phyloP scores from a whole-genome alignment of 2,113 vertebrate species.

The Microcebus tavaratra region DNA sequence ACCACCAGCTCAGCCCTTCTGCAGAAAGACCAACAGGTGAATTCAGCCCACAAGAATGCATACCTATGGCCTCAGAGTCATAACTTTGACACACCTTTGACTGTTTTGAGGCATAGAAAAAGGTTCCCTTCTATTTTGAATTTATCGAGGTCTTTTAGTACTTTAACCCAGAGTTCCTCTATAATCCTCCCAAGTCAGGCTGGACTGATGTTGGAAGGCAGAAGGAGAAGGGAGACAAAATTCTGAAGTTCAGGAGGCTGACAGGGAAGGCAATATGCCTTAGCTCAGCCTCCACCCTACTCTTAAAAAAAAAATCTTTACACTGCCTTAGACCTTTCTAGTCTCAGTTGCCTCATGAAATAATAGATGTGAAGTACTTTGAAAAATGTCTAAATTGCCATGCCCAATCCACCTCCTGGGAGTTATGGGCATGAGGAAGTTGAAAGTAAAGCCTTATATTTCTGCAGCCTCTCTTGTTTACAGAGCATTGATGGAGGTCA shows the following conservation, averaged over 20 bases:
- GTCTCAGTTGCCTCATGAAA: background rate
- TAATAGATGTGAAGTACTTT: background rate
- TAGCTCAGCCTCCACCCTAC: background rate
- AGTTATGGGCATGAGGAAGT: background rate
- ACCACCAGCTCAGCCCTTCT: background rate
- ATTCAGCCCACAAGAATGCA: background rate
- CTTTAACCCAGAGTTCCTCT: background rate
- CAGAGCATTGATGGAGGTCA: rapidly evolving
- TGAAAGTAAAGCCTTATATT: background rate
- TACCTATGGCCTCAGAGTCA: background rate
- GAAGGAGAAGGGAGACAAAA: background rate
- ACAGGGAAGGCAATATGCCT: rapidly evolving
- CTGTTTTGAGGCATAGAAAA: background rate
- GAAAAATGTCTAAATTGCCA: background rate
- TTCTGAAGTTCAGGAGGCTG: background rate
- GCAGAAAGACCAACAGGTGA: background rate
- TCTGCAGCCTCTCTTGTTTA: background rate
- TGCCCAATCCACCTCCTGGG: background rate
- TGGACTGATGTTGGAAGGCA: background rate
- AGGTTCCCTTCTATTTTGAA: background rate
- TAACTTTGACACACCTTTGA: background rate
- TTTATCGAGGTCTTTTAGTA: background rate
- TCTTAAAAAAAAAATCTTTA: background rate
- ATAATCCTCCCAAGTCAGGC: background rate
- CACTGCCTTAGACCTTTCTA: background rate